Evolutionary conservation across 2,888 invertebrate genomes (phyloP).

Genomic region (Norana najaformis): DNA sequence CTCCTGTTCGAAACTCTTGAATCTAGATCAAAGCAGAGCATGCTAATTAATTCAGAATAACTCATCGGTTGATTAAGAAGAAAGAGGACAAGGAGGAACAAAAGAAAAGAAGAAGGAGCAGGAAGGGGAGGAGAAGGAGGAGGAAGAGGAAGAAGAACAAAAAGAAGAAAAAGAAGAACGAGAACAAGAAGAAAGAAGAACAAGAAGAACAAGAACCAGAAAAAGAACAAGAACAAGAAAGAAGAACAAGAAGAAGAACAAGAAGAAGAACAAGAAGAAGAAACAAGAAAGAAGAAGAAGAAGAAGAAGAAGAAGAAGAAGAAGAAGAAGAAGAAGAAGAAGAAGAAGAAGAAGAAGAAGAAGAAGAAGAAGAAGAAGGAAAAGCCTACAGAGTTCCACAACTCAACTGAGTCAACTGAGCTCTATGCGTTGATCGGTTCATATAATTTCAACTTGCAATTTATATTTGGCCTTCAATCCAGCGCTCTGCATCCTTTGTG

Average conservation of each 20-base stretch:
- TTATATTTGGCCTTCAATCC: too few species aligned
- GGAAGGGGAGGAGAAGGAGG: not conserved
- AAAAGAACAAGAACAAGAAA: not conserved
- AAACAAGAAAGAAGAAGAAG: not conserved
- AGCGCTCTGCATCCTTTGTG: too few species aligned
- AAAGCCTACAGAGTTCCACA: not conserved
- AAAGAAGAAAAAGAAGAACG: not conserved
- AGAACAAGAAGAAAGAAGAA: not conserved
- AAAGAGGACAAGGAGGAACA: not conserved
- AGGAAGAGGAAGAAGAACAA: not conserved
- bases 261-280: not conserved
- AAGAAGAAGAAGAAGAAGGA: not conserved
- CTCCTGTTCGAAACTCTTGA: conserved; percentile 65
- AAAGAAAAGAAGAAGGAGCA: not conserved
- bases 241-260: not conserved
- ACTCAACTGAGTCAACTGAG: too few species aligned
- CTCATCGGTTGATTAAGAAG: not conserved
- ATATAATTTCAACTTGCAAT: too few species aligned
- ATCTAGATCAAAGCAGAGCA: conserved; percentile 52
- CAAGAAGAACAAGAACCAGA: not conserved
- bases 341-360: not conserved
- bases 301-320: not conserved
- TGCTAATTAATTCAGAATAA: not conserved
- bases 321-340: conserved; percentile 6
- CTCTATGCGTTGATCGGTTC: too few species aligned